phyloP scores from a whole-genome alignment of 2,797 vertebrate genomes.

The Melanogrammus aeglefinus region DNA sequence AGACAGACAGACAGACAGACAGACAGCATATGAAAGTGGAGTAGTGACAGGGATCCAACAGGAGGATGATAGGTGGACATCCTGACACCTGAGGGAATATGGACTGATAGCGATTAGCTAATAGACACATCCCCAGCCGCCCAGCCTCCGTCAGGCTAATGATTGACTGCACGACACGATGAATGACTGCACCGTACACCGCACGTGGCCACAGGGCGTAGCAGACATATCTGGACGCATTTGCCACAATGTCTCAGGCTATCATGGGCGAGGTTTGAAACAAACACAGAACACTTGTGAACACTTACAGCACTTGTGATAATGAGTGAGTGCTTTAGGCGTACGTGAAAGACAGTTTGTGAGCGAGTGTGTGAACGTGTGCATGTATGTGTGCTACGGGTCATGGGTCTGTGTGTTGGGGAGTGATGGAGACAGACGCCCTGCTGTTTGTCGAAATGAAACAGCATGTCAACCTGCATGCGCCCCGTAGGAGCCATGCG shows the following conservation, averaged over 20 bases:
- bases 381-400: neutral
- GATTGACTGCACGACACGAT: neutral
- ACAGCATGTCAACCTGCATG: constrained; percentile 29
- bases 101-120: neutral
- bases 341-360: neutral
- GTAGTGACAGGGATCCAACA: neutral
- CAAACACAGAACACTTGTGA: neutral
- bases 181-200: neutral
- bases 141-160: neutral
- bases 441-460: constrained; percentile 34
- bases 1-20: neutral
- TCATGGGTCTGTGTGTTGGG: constrained; percentile 15
- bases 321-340: neutral
- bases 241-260: neutral
- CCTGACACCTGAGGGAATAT: neutral
- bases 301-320: neutral
- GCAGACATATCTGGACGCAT: neutral
- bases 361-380: neutral
- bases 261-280: neutral
- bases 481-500: constrained; percentile 16
- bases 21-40: neutral
- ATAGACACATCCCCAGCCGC: neutral
- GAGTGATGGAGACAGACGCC: constrained; percentile 19
- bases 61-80: neutral
- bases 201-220: neutral